A percentile compares a stretch with the other conserved stretches of the same genome.
Conservation (phyloP, 2,888 invertebrate genomes). For the Muscina levida region DNA sequence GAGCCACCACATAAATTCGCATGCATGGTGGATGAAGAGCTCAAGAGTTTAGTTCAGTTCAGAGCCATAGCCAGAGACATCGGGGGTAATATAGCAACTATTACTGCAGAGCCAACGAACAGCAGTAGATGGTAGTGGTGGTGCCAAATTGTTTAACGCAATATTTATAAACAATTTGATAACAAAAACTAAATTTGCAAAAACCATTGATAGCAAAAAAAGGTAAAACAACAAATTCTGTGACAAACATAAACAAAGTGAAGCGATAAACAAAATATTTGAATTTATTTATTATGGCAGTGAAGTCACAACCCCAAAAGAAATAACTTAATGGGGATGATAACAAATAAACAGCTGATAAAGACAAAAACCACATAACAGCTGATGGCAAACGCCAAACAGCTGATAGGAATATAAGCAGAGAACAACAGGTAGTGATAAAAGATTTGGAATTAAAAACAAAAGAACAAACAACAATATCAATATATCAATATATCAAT, state of each 20-base stretch:
- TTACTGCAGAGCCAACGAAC: neutral
- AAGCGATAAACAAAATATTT: too few species aligned
- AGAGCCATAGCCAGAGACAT: constrained; percentile 44
- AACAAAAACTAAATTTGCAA: constrained; percentile 24
- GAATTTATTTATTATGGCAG: too few species aligned
- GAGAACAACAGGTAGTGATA: too few species aligned
- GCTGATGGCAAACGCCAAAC: constrained; percentile 41
- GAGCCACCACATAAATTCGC: constrained; percentile 29
- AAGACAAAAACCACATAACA: constrained; percentile 32
- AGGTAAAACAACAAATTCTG: constrained; percentile 12
- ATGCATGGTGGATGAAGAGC: constrained; percentile 59
- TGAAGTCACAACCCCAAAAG: too few species aligned
- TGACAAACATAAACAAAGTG: too few species aligned
- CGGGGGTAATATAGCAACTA: constrained; percentile 12
- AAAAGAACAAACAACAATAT: too few species aligned
- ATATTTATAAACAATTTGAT: neutral
- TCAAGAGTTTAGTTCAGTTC: constrained; percentile 31
- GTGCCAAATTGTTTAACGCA: constrained; percentile 28
- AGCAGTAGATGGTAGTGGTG: constrained; percentile 55
- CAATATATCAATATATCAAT: too few species aligned
- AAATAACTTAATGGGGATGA: too few species aligned
- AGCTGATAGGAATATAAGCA: too few species aligned
- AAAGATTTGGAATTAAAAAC: too few species aligned
- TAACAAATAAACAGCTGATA: too few species aligned
- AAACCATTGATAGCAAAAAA: constrained; percentile 12